Base-by-base conservation (phyloP, 92 coral and sea anemone species). In the Epizoanthus stellaris region DNA sequence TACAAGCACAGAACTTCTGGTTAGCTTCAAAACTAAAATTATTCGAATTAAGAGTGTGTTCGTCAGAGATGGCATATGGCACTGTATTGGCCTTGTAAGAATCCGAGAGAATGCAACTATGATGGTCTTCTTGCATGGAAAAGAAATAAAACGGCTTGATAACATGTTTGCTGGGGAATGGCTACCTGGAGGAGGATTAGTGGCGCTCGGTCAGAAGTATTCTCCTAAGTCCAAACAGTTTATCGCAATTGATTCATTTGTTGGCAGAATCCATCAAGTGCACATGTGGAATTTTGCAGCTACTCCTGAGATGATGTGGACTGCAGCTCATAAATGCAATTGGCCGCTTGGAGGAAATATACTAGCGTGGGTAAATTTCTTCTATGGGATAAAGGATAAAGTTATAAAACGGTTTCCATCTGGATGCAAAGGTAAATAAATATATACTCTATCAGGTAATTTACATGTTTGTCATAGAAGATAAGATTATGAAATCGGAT, bases 311-410 rank as follows among this genome's bases (percentile, higher is more conserved):
- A 84, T 81, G 80, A 90, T 90, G 93, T 90, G 93, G 90, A 90
- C 87, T 65, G 93, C 93, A 13, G 93, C 93, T 10, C 93, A 90
- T 62, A 86, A 70, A 45, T 90, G 93, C 75, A 72, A 87, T 12
- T 90, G 93, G 93, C 93, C 93, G 21, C 54, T 90, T 47, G 88
- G 82, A 11, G 93, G 90, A 39, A 82, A 86, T 64, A 75, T 90
- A 6, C 58, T 71, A 25, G 85, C 93, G 0, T 90, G 93, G 93
- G 83, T 80, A 9, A 66, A 80, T 13, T 90, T 90, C 43, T 69
- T 90, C 42, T 58, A 39, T 34, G 93, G 90, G 13, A 76, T 59
- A n/a, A 87, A 76, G 43, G 90, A 85, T 23, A 17, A 76, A 56
- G 82, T 87, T 14, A 34, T 54, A 45, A 87, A 60, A 62, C 82